phyloP scores from a whole-genome alignment of 2,113 vertebrate species.

The Paradoxurus hermaphroditus region DNA sequence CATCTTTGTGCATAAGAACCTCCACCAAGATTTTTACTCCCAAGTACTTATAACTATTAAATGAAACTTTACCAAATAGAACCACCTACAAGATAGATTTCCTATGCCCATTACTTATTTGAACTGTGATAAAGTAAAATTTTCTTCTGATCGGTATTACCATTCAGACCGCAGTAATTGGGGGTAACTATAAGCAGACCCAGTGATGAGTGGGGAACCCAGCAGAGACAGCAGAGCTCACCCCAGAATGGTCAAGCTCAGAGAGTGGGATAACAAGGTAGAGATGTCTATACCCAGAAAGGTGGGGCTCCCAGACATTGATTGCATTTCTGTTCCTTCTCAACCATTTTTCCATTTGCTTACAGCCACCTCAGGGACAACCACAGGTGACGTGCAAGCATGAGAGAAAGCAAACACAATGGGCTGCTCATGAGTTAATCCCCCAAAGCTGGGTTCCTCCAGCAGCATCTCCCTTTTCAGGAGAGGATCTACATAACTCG shows the following conservation, averaged over 20 bases:
- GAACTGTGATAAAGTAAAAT: background rate
- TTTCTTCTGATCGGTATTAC: background rate
- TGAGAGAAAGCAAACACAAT: background rate
- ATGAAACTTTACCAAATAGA: background rate
- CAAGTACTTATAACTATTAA: background rate
- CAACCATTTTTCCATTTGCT: background rate
- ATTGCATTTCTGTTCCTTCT: background rate
- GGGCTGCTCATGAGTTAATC: background rate
- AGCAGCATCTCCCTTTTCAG: background rate
- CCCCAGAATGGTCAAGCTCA: background rate
- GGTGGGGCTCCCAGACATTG: background rate
- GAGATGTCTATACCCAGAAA: background rate
- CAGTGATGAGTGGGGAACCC: background rate
- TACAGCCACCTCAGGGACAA: background rate
- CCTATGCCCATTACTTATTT: background rate
- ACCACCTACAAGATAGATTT: background rate
- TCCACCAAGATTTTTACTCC: background rate
- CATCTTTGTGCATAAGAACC: background rate
- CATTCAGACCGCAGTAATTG: background rate
- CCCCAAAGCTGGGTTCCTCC: background rate
- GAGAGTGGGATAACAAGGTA: background rate
- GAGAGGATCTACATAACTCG: background rate
- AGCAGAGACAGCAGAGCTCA: background rate
- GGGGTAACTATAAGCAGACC: background rate
- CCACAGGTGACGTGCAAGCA: rapidly evolving